phyloP scores from a whole-genome alignment of 2,888 invertebrate genomes.

The Diarsia dahlii region DNA sequence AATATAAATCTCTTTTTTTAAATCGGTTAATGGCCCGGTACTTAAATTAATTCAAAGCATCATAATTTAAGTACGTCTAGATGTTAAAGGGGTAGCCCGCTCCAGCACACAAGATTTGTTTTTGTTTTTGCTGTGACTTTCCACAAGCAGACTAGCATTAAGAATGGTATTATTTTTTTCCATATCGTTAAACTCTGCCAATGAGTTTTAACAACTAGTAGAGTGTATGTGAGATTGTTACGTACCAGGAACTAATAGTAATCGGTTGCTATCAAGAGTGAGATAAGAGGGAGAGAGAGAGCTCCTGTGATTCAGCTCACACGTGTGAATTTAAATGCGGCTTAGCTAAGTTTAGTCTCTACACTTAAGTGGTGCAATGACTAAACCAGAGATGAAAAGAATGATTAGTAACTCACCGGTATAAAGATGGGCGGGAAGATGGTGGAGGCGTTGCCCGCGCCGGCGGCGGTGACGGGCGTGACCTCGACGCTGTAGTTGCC shows the following conservation, averaged over 20 bases:
- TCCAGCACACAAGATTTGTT: too few species aligned
- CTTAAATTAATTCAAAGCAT: too few species aligned
- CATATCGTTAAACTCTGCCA: not conserved
- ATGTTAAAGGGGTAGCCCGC: too few species aligned
- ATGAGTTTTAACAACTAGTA: too few species aligned
- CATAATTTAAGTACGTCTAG: too few species aligned
- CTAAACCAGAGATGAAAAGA: not conserved
- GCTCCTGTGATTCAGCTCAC: not conserved
- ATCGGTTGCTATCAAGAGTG: not conserved
- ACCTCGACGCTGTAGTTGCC: conserved; percentile 96
- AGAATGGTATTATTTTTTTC: too few species aligned
- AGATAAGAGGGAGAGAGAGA: not conserved
- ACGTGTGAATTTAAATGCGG: not conserved
- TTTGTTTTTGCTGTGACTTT: too few species aligned
- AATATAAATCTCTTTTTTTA: too few species aligned
- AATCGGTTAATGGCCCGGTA: too few species aligned
- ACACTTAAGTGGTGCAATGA: not conserved
- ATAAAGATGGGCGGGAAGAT: conserved; percentile 90
- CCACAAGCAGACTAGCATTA: too few species aligned
- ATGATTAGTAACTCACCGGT: conserved; percentile 88
- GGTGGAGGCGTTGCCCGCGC: conserved; percentile 92
- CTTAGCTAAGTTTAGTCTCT: not conserved
- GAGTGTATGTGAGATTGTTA: not conserved
- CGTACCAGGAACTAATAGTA: not conserved
- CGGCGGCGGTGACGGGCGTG: conserved; percentile 94